Evolutionary conservation across 2,797 vertebrate genomes (phyloP), one percentile per base, ranked within the genome.

Genomic region (Falco concolor): DNA sequence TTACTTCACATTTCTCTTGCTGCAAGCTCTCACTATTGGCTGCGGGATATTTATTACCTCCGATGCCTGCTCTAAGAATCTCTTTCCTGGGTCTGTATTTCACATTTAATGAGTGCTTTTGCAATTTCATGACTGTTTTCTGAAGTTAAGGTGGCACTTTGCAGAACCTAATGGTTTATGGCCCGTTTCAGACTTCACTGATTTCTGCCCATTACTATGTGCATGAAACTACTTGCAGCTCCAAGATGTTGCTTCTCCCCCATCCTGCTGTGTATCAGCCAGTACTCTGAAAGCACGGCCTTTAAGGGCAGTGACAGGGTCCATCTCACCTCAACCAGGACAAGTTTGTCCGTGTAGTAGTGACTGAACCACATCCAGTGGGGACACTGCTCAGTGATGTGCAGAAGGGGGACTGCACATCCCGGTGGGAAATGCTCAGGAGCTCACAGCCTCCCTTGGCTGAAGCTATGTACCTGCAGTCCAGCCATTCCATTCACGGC

Each of bases 51-150:
- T 96, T 96, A 95, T 90, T 78, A 80, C 34, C 56, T 42, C 52
- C 16, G 88, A 50, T 56, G 64, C 54, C 75, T 82, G 74, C 64
- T 50, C 61, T 75, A 24, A 90, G 75, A 36, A 89, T 77, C 94
- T 89, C 50, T 68, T 94, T 83, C 57, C 84, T 72, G 60, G 45
- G 60, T 79, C 92, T 68, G 30, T 85, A 85, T 95, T 95, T 97
- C 88, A 93, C 57, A 20, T 78, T 95, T 95, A 96, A 95, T 44
- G 72, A 93, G 57, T 63, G 86, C 86, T 95, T 95, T 89, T 89
- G 75, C 78, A 89, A 85, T 94, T 96, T 94, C 78, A 75, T 56
- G 36, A 83, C 78, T 19, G 18, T 95, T 97, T 96, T 90, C 83
- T 89, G 90, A 92, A 95, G 91, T 74, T 84, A 70, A 92, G 86